These are phyloP conservation scores for Accipiter virgatus DNA, from an alignment of 2,113 vertebrate species.

Conservation along the genomic window DNA sequence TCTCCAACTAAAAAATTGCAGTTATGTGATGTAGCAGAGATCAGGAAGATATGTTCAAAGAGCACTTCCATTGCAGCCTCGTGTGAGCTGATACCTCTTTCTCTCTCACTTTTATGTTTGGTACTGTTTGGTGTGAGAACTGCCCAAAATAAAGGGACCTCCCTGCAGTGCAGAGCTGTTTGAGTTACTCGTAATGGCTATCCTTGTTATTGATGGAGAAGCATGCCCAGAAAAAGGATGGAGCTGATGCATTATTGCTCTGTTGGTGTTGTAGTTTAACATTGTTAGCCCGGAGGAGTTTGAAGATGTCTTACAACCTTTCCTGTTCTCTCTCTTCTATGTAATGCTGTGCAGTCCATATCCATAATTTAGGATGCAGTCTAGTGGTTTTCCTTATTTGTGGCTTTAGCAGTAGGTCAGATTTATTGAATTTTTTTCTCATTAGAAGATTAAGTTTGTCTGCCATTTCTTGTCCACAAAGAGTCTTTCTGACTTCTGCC, in stretches of 20 bases:
- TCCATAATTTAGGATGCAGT: not conserved
- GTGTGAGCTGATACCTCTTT: not conserved
- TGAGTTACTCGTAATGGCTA: not conserved
- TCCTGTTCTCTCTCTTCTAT: not conserved
- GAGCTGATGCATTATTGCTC: not conserved
- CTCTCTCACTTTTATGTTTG: not conserved
- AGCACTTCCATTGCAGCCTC: not conserved
- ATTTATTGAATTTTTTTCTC: not conserved
- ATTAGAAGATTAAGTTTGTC: not conserved
- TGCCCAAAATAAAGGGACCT: not conserved
- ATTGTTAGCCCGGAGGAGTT: not conserved
- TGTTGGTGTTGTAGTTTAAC: not conserved
- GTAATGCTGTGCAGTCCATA: not conserved
- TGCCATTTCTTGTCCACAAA: not conserved
- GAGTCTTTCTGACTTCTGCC: conserved; percentile 8
- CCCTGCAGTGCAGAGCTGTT: not conserved
- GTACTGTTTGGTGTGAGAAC: not conserved
- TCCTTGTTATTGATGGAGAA: not conserved
- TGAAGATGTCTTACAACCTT: not conserved
- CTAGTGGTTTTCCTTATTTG: not conserved
- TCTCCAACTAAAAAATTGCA: not conserved
- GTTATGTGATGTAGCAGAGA: not conserved
- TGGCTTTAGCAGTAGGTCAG: not conserved
- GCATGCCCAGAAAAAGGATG: not conserved
- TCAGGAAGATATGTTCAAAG: not conserved